Evolutionary conservation across 2,113 vertebrate species (phyloP).

Genomic region (Sceloporus undulatus): DNA sequence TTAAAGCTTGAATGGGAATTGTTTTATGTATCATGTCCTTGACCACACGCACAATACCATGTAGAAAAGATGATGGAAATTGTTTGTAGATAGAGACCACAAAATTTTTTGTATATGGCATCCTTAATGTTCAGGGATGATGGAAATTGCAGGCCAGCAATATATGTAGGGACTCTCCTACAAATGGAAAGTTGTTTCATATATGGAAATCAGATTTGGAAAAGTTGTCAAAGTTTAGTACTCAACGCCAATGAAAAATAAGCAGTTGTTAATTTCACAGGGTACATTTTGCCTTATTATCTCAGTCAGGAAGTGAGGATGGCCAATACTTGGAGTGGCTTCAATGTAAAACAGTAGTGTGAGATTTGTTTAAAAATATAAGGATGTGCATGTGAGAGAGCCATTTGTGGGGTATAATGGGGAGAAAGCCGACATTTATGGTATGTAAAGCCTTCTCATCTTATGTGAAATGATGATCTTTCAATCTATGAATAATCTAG

Average conservation of each 20-base stretch:
- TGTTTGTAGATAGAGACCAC: not conserved
- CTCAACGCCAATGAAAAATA: not conserved
- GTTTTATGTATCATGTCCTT: not conserved
- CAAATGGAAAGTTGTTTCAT: not conserved
- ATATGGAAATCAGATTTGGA: not conserved
- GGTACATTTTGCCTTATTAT: slow-evolving; percentile 45
- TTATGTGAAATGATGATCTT: slow-evolving; percentile 30
- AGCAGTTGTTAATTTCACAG: slow-evolving; percentile 47
- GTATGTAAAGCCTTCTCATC: slow-evolving; percentile 33
- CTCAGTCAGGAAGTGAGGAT: slow-evolving; percentile 39
- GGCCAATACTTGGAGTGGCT: not conserved
- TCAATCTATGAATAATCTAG: slow-evolving; percentile 21
- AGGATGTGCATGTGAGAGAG: slow-evolving; percentile 14
- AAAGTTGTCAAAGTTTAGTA: not conserved
- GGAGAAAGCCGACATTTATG: slow-evolving; percentile 44
- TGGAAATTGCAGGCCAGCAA: not conserved
- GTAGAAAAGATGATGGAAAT: not conserved
- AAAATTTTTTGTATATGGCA: not conserved
- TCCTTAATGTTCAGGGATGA: not conserved
- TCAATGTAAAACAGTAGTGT: not conserved
- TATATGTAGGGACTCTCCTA: not conserved
- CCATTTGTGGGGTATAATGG: not conserved
- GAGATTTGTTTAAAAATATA: slow-evolving; percentile 4
- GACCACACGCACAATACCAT: not conserved
- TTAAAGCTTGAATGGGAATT: not conserved